A percentile compares a stretch with the other conserved stretches of the same genome.
Evolutionary conservation across 2,888 invertebrate genomes (phyloP).

Genomic region (Rotaria macrura): DNA sequence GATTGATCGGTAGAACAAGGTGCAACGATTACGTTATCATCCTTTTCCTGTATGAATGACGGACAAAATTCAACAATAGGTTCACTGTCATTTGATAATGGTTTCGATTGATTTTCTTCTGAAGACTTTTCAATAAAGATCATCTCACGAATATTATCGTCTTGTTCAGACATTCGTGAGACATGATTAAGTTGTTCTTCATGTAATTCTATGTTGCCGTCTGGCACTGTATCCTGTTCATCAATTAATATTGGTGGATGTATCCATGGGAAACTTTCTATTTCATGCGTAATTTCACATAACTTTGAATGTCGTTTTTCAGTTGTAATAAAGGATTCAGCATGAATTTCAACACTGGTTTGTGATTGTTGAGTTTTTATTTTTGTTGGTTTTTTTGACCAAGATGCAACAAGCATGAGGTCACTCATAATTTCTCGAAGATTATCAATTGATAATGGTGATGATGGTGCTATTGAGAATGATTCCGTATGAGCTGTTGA

Average conservation of each 20-base stretch:
- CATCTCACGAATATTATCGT: no score
- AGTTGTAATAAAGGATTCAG: constrained; percentile 2
- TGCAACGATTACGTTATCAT: background rate
- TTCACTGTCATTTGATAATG: background rate
- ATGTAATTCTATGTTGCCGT: no score
- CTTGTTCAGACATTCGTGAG: no score
- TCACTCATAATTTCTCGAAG: background rate
- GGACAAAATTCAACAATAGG: background rate
- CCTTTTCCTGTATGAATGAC: background rate
- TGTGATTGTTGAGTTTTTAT: background rate
- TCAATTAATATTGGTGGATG: background rate
- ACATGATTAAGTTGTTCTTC: background rate
- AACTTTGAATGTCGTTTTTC: background rate
- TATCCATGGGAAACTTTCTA: background rate
- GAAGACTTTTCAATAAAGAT: no score
- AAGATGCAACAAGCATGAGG: background rate
- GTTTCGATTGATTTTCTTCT: background rate
- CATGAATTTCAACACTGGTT: background rate
- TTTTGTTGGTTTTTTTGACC: background rate
- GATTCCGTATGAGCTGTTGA: background rate
- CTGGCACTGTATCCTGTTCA: background rate
- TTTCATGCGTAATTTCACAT: constrained; percentile 5
- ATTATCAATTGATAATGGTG: background rate
- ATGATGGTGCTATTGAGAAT: background rate
- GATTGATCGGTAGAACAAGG: no score